Conservation (phyloP, 1,140 invertebrate genomes). For the Reticulitermes speratus region DNA sequence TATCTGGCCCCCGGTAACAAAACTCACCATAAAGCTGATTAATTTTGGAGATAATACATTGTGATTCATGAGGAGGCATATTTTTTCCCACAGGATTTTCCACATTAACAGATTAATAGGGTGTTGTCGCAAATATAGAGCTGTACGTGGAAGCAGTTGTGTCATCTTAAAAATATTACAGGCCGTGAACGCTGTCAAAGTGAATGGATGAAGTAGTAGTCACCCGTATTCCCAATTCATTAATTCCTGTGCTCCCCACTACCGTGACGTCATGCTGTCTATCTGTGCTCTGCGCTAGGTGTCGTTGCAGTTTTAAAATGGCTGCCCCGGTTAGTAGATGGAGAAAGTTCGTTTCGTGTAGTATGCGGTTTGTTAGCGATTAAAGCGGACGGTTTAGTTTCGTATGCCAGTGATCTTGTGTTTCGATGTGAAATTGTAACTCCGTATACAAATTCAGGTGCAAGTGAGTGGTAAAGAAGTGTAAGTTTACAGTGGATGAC, state of each 20-base stretch:
- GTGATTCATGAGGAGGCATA: too few relatives aligned
- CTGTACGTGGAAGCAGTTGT: too few relatives aligned
- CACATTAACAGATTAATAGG: too few relatives aligned
- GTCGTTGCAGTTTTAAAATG: slow-evolving; percentile 33
- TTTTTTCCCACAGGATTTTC: too few relatives aligned
- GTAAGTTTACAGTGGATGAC: neutral
- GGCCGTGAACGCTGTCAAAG: too few relatives aligned
- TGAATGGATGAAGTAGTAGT: too few relatives aligned
- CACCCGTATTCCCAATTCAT: too few relatives aligned
- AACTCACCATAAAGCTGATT: too few relatives aligned
- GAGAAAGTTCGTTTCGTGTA: slow-evolving; percentile 21
- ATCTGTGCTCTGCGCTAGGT: slow-evolving; percentile 18
- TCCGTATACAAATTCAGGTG: neutral
- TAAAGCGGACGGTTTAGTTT: neutral
- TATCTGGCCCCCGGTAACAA: too few relatives aligned
- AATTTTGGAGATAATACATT: too few relatives aligned
- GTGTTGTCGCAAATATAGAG: too few relatives aligned
- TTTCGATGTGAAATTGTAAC: neutral
- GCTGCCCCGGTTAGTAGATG: slow-evolving; percentile 9
- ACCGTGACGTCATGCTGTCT: neutral
- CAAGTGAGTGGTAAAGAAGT: neutral
- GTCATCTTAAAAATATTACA: too few relatives aligned
- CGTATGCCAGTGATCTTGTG: neutral
- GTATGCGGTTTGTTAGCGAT: neutral
- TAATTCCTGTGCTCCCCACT: neutral